Conservation (phyloP, 2,113 vertebrate genomes). For the Coturnix japonica region DNA sequence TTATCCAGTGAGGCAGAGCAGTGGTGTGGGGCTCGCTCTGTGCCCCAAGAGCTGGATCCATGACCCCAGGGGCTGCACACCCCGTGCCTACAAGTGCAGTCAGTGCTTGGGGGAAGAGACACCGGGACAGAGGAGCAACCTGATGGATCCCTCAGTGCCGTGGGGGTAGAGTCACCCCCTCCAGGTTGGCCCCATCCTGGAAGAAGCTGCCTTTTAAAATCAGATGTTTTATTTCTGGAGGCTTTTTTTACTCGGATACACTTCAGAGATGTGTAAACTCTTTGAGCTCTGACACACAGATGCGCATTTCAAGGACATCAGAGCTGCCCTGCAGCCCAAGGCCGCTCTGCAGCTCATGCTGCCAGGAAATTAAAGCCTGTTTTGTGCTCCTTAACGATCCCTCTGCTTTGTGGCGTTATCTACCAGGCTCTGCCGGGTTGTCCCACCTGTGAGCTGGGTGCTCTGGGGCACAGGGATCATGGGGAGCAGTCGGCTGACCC, state of each 20-base stretch:
- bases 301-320: background rate
- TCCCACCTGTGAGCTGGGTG: background rate
- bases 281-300: fast-evolving
- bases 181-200: background rate
- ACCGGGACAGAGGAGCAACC: background rate
- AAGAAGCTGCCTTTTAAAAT: background rate
- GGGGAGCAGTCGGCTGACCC: background rate
- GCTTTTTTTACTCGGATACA: background rate
- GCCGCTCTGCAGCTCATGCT: fast-evolving
- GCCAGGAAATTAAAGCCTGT: background rate
- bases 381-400: background rate
- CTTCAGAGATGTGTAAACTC: background rate
- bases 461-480: too few relatives aligned
- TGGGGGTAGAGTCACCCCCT: background rate
- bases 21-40: background rate
- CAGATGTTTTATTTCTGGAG: background rate
- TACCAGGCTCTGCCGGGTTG: background rate
- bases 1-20: conserved; percentile 50
- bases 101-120: background rate
- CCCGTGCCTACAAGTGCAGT: background rate
- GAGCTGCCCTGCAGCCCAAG: background rate
- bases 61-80: fast-evolving
- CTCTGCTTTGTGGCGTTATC: background rate
- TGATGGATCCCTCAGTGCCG: fast-evolving
- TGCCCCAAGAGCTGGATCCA: fast-evolving